phyloP scores from a whole-genome alignment of 2,113 vertebrate genomes.

The Atractosteus spatula region DNA sequence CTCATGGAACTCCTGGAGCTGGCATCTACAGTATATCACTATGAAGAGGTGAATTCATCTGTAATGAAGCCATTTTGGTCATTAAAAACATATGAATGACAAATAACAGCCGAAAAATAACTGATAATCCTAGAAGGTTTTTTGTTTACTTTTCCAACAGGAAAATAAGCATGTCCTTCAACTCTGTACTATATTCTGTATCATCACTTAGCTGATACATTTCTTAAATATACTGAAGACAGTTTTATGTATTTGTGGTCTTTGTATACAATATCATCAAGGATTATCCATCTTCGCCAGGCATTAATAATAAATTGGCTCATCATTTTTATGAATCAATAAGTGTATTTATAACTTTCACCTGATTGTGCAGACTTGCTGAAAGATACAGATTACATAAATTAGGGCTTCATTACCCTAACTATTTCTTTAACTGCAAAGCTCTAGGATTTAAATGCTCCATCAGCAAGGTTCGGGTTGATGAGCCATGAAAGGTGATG shows the following conservation, averaged over 20 bases:
- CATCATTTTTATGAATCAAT: not conserved
- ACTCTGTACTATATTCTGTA: too few relatives aligned
- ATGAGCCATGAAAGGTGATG: slow-evolving; percentile 12
- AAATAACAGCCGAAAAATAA: not conserved
- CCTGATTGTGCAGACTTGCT: not conserved
- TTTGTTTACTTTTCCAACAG: too few relatives aligned
- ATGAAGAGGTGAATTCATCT: too few relatives aligned
- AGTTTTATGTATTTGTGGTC: too few relatives aligned
- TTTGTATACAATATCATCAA: too few relatives aligned
- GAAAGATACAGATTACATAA: slow-evolving; percentile 8
- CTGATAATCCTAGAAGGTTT: not conserved
- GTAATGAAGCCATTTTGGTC: not conserved
- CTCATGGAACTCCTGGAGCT: too few relatives aligned
- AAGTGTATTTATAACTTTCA: not conserved
- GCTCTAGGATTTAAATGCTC: slow-evolving; percentile 4
- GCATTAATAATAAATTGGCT: not conserved
- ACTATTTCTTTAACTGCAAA: not conserved
- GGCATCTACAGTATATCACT: too few relatives aligned
- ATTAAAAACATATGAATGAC: too few relatives aligned
- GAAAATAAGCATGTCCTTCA: too few relatives aligned
- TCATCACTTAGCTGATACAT: too few relatives aligned
- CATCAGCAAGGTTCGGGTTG: slow-evolving; percentile 12
- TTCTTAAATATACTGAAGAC: too few relatives aligned
- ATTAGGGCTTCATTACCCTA: slow-evolving; percentile 7
- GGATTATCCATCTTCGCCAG: not conserved